Conservation (phyloP, 2,797 vertebrate species). For the Threskiornis aethiopicus region DNA sequence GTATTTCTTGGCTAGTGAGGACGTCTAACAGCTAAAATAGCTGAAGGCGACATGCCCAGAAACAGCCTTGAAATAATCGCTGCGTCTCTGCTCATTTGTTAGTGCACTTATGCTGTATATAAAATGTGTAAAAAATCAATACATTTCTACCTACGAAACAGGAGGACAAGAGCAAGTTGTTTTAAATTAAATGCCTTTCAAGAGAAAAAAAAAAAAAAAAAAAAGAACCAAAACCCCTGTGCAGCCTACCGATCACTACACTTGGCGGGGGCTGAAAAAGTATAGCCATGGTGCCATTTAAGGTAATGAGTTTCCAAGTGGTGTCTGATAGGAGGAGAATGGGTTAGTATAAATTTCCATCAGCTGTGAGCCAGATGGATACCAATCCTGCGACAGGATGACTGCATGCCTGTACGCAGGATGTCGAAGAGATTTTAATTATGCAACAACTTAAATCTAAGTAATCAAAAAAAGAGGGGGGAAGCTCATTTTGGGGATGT, state of each 20-base stretch:
- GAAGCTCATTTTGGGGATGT: conserved; percentile 56
- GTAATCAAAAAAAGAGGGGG: conserved; percentile 21
- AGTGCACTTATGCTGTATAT: not conserved
- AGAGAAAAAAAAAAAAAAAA: not conserved
- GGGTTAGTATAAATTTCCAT: not conserved
- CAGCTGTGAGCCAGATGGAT: conserved; percentile 23
- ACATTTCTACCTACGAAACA: not conserved
- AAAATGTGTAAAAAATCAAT: not conserved
- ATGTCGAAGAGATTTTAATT: conserved; percentile 63
- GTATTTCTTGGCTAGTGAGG: not conserved
- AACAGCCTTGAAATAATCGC: not conserved
- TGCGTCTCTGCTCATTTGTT: not conserved
- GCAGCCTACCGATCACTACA: not conserved
- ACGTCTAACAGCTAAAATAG: not conserved
- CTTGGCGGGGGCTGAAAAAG: not conserved
- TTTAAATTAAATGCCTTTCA: not conserved
- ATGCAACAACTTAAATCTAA: conserved; percentile 61
- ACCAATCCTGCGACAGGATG: not conserved
- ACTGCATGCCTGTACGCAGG: conserved; percentile 34
- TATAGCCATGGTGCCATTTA: not conserved
- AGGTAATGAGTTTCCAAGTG: not conserved
- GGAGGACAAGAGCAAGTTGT: not conserved
- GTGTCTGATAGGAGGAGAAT: not conserved
- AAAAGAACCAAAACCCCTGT: not conserved
- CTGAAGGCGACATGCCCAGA: not conserved